Percentiles rank a stretch among this genome's conserved stretches.
Conservation (phyloP, 2,797 vertebrate genomes). For the Melanitta fusca region DNA sequence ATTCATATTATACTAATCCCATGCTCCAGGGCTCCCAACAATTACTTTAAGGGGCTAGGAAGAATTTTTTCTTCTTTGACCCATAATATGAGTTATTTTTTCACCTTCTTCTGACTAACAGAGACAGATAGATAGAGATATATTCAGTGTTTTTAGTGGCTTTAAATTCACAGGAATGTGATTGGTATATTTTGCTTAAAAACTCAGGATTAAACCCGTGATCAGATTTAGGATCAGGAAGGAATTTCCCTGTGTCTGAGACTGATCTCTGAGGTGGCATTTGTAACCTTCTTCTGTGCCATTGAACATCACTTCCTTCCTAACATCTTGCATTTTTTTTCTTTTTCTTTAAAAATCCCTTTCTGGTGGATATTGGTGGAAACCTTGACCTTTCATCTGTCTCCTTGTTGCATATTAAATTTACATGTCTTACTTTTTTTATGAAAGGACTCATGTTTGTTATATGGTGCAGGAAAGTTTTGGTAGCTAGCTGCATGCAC, state of each 20-base stretch:
- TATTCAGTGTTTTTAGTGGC: not conserved
- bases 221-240: not conserved
- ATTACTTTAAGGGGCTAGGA: conserved; percentile 28
- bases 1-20: conserved; percentile 46
- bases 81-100: not conserved
- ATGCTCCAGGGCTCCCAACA: conserved; percentile 2
- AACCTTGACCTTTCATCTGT: not conserved
- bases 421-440: not conserved
- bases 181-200: not conserved
- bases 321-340: not conserved
- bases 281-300: not conserved
- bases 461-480: not conserved
- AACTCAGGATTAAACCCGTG: not conserved
- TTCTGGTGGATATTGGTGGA: not conserved
- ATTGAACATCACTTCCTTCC: not conserved
- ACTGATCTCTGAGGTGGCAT: not conserved
- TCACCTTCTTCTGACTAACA: not conserved
- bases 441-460: not conserved
- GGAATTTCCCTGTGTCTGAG: not conserved
- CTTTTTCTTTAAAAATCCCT: not conserved
- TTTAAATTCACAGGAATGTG: not conserved
- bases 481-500: not conserved
- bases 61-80: conserved; percentile 47
- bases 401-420: not conserved
- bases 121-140: not conserved